Base-by-base conservation (phyloP, 1,140 invertebrate species). In the Berghia stephanieae region DNA sequence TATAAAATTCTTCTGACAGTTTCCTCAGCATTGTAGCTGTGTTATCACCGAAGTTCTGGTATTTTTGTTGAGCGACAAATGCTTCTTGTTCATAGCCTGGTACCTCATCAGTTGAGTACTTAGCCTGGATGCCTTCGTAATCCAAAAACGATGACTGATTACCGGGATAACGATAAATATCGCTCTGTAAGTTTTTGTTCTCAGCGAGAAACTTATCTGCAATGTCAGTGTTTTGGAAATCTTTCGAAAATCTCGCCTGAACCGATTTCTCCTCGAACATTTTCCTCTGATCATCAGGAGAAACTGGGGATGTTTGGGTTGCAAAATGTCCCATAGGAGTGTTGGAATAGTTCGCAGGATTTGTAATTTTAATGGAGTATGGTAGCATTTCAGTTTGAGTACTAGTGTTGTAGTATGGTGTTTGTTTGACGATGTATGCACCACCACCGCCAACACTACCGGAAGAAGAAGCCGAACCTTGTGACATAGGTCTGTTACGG, bases 21-120 rank as follows among this genome's bases (percentile, higher is more conserved):
- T 88, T 46, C 93, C 94, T 84, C 93, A 95, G 75, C 93, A 95
- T 34, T 94, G 94, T 87, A 94, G 80, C 83, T 27, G 72, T 74
- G 60, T 80, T 76, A 60, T 80, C 79, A 21, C 24, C 38, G 63
- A 49, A 36, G 2, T 2, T 24, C 3, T 60, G 34, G 55, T 34
- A 0, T 2, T 16, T 21, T 21, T 55, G 27, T 13, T 52, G 68
- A 63, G 31, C 5, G 67, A 46, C 5, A 67, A n/a, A n/a, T 55
- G 18, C 40, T 21, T 13, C 63, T 55, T 31, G 38, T n/a, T n/a
- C n/a, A n/a, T n/a, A n/a, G n/a, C n/a, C 73, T 34, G 38, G 10
- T 8, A n/a, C 46, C 16, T 78, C 69, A 44, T 82, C 81, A 24
- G 81, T 78, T 18, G 77, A 76, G 67, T 82, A 82, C 40, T 80